Evolutionary conservation across 2,113 vertebrate genomes (phyloP), one percentile per base, ranked within the genome.

Genomic region (Mirza zaza): DNA sequence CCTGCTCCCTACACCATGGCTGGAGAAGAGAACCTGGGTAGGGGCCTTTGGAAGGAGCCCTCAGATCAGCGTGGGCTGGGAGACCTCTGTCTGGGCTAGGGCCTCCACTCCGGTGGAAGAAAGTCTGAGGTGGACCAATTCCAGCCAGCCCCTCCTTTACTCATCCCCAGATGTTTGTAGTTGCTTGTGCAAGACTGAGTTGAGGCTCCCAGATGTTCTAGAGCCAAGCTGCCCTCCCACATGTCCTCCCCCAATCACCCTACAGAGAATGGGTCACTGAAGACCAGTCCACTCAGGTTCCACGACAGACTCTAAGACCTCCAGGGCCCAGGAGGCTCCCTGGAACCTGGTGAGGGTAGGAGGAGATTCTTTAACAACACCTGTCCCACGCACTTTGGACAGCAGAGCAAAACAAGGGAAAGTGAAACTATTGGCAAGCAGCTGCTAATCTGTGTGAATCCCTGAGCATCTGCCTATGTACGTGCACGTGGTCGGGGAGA

Each of bases 161-260:
- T 97, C 87, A 90, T 94, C 14, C 83, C 34, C 70, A 81, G 45
- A 71, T 94, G 84, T 97, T 97, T 97, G 95, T 8, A 90, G 45
- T n/a, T 92, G 90, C 52, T 97, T 96, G 83, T 91, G 67, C 82
- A 97, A 96, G 73, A 82, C 82, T 20, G 2, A 88, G 39, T 13
- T 75, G 86, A 97, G 73, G 42, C 67, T 95, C 34, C 67, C 27
- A 48, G 91, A 95, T 25, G 52, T 75, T 52, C 85, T 45, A 52
- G 59, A 87, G 57, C 52, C 15, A 65, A 87, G 67, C 32, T 15
- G 18, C n/a, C 59, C 85, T 86, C 57, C 61, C 18, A 36, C 13
- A 10, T 18, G 27, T 76, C 73, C 59, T 96, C 68, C 15, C 25
- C 6, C 6, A 87, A n/a, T n/a, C 21, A 80, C 11, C 23, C n/a